These are phyloP conservation scores for Meloe dianella DNA, from an alignment of 2,888 invertebrate genomes.

Conservation along the genomic window DNA sequence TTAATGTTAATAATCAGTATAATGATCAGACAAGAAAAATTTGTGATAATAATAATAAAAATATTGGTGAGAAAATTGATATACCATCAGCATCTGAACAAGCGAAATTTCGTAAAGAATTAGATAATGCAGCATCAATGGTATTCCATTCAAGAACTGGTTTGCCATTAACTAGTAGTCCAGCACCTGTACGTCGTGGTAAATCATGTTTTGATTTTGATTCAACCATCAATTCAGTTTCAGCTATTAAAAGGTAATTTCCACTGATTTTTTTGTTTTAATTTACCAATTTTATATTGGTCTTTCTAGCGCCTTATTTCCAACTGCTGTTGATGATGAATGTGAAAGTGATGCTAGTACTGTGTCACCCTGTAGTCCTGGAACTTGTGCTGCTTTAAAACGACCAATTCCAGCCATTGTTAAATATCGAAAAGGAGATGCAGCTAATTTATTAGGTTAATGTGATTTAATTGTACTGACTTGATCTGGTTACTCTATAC, in stretches of 20 bases:
- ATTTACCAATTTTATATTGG: too few species aligned
- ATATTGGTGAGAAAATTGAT: constrained; percentile 43
- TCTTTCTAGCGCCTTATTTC: constrained; percentile 75
- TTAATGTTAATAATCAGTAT: constrained; percentile 21
- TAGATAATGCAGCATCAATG: constrained; percentile 82
- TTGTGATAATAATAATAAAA: background rate
- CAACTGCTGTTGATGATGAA: constrained; percentile 60
- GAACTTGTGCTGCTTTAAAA: constrained; percentile 48
- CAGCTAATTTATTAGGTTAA: constrained; percentile 59
- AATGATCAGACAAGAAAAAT: background rate
- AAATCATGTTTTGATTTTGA: constrained; percentile 85
- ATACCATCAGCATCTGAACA: constrained; percentile 76
- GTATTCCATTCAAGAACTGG: constrained; percentile 84
- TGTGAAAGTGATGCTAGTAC: constrained; percentile 62
- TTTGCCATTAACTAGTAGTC: constrained; percentile 83
- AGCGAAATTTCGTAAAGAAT: constrained; percentile 73
- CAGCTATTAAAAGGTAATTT: constrained; percentile 79
- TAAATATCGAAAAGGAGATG: constrained; percentile 54
- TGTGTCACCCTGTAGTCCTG: constrained; percentile 60
- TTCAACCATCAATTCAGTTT: constrained; percentile 76
- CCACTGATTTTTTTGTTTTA: background rate
- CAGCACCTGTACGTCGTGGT: constrained; percentile 80
- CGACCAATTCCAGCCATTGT: constrained; percentile 48
- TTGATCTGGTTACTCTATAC: too few species aligned
- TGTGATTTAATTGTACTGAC: constrained; percentile 31